These are phyloP conservation scores for Drosophila nigrodunni DNA, from an alignment of 1,140 invertebrate genomes.

Conservation along the genomic window DNA sequence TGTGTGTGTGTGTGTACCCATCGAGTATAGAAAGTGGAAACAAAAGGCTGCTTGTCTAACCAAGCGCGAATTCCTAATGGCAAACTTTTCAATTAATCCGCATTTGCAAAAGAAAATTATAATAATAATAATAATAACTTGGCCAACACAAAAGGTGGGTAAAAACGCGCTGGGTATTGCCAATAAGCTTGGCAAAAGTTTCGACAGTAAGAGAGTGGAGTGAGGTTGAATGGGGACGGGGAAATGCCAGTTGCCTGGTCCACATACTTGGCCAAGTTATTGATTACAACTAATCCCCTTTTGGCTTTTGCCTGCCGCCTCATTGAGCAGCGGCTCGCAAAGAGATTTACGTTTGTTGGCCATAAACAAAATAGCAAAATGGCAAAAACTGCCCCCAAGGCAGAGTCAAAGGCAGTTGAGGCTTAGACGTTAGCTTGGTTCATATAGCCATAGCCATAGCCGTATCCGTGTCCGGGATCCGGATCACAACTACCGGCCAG, in stretches of 20 bases:
- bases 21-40: conserved; percentile 28
- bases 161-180: neutral
- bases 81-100: conserved; percentile 82
- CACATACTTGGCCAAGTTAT: conserved; percentile 70
- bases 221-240: conserved; percentile 26
- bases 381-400: conserved; percentile 46
- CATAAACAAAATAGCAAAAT: conserved; percentile 80
- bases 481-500: conserved; percentile 46
- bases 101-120: conserved; percentile 78
- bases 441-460: neutral
- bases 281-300: conserved; percentile 82
- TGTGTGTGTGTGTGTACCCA: conserved; percentile 3
- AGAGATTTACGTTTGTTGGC: conserved; percentile 64
- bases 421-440: conserved; percentile 51
- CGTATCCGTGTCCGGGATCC: conserved; percentile 42
- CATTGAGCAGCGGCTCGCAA: conserved; percentile 61
- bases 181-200: conserved; percentile 68
- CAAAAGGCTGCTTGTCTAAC: conserved; percentile 56
- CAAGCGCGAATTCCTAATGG: conserved; percentile 78
- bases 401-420: neutral
- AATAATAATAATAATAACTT: conserved; percentile 74
- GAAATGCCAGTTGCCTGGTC: conserved; percentile 34
- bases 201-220: conserved; percentile 58
- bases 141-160: conserved; percentile 28
- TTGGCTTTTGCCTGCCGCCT: conserved; percentile 78